Conservation (phyloP, 2,113 vertebrate species). For the Dolichallabes microphthalmus region DNA sequence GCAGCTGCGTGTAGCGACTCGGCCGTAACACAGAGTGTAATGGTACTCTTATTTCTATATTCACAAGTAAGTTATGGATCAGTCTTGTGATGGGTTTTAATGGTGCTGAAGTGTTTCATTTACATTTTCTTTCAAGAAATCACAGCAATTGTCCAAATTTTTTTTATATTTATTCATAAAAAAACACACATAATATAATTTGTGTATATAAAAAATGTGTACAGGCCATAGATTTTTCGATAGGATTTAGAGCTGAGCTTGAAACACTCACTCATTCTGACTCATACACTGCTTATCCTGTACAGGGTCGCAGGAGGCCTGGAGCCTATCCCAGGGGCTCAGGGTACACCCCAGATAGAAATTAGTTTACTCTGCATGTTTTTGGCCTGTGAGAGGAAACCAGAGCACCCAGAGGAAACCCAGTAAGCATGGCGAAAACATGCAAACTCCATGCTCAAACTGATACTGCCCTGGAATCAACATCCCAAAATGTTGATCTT, state of each 20-base stretch:
- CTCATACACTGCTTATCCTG: too few species aligned
- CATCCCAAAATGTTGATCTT: background rate
- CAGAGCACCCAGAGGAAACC: too few species aligned
- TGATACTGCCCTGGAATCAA: background rate
- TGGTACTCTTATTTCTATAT: conserved; percentile 26
- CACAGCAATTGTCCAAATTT: background rate
- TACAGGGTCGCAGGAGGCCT: too few species aligned
- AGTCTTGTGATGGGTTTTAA: conserved; percentile 13
- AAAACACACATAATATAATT: background rate
- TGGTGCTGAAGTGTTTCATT: background rate
- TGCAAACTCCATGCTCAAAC: too few species aligned
- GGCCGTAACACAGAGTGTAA: conserved; percentile 23
- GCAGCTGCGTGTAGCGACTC: conserved; percentile 28
- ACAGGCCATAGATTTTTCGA: background rate
- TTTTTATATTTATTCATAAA: background rate
- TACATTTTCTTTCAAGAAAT: background rate
- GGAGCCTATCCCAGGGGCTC: too few species aligned
- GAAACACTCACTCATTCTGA: too few species aligned
- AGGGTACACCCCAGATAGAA: too few species aligned
- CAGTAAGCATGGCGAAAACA: too few species aligned
- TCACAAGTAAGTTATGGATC: conserved; percentile 6
- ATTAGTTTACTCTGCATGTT: too few species aligned
- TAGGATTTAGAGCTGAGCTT: background rate
- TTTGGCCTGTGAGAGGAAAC: too few species aligned
- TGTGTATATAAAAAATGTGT: background rate